Conservation (phyloP, 2,888 invertebrate species). For the Acleris laterana region DNA sequence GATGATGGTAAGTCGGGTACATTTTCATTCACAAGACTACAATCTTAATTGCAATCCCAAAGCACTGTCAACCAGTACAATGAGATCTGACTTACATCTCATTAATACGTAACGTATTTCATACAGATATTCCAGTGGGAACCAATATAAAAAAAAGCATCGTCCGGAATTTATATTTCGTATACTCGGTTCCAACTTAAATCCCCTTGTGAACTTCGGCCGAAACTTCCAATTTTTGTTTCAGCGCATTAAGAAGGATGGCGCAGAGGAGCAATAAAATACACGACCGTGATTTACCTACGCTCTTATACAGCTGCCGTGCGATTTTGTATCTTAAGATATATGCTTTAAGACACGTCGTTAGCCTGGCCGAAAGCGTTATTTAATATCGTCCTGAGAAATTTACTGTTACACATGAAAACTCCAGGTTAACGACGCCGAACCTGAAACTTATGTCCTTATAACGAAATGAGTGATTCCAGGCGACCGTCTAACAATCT, state of each 20-base stretch:
- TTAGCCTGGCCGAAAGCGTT: constrained; percentile 48
- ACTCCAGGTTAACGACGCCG: constrained; percentile 63
- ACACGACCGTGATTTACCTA: constrained; percentile 53
- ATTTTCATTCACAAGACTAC: no score
- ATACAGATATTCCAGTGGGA: not conserved
- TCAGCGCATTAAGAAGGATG: constrained; percentile 60
- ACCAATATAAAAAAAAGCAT: not conserved
- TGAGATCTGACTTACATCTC: no score
- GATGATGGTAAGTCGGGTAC: no score
- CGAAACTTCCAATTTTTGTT: constrained; percentile 52
- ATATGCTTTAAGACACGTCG: constrained; percentile 42
- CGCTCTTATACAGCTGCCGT: constrained; percentile 44
- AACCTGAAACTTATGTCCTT: constrained; percentile 59
- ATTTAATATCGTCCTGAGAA: constrained; percentile 48
- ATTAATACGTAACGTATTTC: no score
- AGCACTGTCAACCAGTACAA: no score
- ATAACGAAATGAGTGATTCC: constrained; percentile 25
- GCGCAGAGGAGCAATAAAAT: constrained; percentile 48
- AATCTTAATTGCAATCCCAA: no score
- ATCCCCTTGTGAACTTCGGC: constrained; percentile 53
- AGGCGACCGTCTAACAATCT: constrained; percentile 8
- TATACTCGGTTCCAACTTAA: constrained; percentile 47
- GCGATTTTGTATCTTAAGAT: constrained; percentile 55
- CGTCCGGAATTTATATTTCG: not conserved
- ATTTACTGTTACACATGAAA: constrained; percentile 57